Evolutionary conservation across 2,113 vertebrate species (phyloP).

Genomic region (Callaeas wilsoni): DNA sequence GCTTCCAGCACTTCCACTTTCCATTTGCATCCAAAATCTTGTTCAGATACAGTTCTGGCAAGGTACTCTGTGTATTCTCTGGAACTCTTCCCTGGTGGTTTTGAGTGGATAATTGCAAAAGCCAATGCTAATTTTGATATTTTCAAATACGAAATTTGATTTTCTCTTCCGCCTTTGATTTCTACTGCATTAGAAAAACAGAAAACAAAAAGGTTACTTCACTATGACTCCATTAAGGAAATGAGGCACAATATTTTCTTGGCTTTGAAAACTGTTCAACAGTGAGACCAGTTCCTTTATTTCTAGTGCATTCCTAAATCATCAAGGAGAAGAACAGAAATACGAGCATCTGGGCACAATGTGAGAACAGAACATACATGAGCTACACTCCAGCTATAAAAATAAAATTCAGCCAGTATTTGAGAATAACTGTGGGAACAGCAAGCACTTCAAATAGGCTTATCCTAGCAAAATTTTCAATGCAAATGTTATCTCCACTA

Average conservation of each 20-base stretch:
- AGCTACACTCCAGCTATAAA: not conserved
- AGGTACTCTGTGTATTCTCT: constrained; percentile 73
- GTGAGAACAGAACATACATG: not conserved
- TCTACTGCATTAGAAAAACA: constrained; percentile 30
- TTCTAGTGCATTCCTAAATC: not conserved
- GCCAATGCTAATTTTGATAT: constrained; percentile 80
- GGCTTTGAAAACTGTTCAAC: constrained; percentile 6
- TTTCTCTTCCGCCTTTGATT: constrained; percentile 27
- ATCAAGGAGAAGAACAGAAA: not conserved
- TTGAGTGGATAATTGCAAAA: constrained; percentile 80
- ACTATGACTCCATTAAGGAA: not conserved
- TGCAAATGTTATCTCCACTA: not conserved
- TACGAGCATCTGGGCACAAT: not conserved
- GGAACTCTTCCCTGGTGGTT: constrained; percentile 75
- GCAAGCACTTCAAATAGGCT: not conserved
- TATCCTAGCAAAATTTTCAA: not conserved
- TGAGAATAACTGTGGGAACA: not conserved
- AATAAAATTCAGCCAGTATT: not conserved
- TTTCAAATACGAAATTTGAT: constrained; percentile 61
- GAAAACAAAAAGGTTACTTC: not conserved
- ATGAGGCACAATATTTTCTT: not conserved
- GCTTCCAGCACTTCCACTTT: constrained; percentile 75
- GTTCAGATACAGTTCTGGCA: constrained; percentile 48
- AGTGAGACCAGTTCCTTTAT: constrained; percentile 12
- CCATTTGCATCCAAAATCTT: constrained; percentile 66